Evolutionary conservation across 2,888 invertebrate genomes (phyloP).

Genomic region (Strigamia transsilvanica): DNA sequence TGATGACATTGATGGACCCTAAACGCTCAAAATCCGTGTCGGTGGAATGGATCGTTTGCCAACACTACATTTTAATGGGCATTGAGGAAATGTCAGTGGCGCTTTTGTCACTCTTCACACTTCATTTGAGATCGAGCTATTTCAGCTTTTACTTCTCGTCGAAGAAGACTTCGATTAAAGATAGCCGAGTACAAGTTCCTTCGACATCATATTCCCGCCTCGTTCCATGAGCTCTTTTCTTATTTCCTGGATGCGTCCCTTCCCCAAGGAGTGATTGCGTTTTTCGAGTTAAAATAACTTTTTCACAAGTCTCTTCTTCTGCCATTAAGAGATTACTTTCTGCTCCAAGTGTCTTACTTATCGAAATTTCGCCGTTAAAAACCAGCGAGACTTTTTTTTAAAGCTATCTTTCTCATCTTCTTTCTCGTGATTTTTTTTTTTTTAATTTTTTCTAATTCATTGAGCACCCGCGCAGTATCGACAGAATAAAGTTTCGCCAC

Average conservation of each 20-base stretch:
- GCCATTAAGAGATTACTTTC: slow-evolving; percentile 8
- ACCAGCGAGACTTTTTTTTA: neutral
- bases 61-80: neutral
- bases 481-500: too few relatives aligned
- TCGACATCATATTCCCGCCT: neutral
- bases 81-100: neutral
- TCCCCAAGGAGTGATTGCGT: neutral
- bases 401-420: too few relatives aligned
- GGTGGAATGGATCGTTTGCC: neutral
- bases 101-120: neutral
- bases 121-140: neutral
- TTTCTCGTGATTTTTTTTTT: too few relatives aligned
- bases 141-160: neutral
- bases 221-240: neutral
- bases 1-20: neutral
- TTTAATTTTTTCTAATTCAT: too few relatives aligned
- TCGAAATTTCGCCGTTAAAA: neutral
- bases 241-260: neutral
- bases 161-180: neutral
- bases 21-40: neutral
- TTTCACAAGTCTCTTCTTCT: neutral
- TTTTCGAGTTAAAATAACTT: slow-evolving; percentile 6
- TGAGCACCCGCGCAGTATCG: too few relatives aligned
- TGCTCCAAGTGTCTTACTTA: neutral
- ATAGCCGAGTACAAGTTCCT: slow-evolving; percentile 1